phyloP scores from a whole-genome alignment of 2,888 invertebrate genomes.

The Drosophila quinaria region DNA sequence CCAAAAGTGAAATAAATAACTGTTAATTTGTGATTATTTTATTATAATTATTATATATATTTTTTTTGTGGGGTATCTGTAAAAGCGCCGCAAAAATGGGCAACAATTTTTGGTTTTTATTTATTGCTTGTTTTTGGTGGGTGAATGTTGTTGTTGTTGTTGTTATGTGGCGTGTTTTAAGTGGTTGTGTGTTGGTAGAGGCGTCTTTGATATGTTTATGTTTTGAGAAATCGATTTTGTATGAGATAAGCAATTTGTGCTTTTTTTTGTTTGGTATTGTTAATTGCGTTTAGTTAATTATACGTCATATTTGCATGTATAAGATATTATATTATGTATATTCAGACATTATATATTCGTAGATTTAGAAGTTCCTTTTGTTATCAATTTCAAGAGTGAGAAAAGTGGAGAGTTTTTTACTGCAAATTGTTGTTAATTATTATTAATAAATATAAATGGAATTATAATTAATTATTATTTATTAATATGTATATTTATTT shows the following conservation, averaged over 20 bases:
- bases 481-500: slow-evolving; percentile 18
- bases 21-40: slow-evolving; percentile 27
- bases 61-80: slow-evolving; percentile 21
- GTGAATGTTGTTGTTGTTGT: slow-evolving; percentile 7
- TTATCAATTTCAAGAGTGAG: slow-evolving; percentile 19
- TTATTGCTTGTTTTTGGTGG: slow-evolving; percentile 6
- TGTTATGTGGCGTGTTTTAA: not conserved
- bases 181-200: slow-evolving; percentile 22
- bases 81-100: slow-evolving; percentile 49
- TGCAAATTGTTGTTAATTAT: slow-evolving; percentile 6
- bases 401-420: not conserved
- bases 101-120: slow-evolving; percentile 33
- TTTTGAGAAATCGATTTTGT: slow-evolving; percentile 39
- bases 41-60: not conserved
- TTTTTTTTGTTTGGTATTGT: slow-evolving; percentile 1
- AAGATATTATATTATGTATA: slow-evolving; percentile 3
- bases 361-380: slow-evolving; percentile 3
- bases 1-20: slow-evolving; percentile 27
- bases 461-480: slow-evolving; percentile 15
- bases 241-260: slow-evolving; percentile 24
- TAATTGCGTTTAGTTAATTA: slow-evolving; percentile 10
- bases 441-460: slow-evolving; percentile 9
- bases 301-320: slow-evolving; percentile 4
- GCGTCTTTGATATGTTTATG: slow-evolving; percentile 60
- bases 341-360: slow-evolving; percentile 2